These are phyloP conservation scores for Rostratula benghalensis DNA, from an alignment of 2,113 vertebrate species.

Conservation along the genomic window DNA sequence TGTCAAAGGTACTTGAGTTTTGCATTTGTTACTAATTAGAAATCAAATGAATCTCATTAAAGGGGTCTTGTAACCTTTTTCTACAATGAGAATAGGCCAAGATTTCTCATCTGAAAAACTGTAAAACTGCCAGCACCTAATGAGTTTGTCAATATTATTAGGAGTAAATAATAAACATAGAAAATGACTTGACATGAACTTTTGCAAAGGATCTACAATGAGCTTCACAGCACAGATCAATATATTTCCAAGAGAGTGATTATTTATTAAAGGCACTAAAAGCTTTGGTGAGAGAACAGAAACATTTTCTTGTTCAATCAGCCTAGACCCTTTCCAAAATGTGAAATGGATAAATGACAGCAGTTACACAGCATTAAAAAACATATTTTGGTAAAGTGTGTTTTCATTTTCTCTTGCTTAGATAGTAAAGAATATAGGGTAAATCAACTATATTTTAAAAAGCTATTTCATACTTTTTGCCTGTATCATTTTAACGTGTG, in stretches of 20 bases:
- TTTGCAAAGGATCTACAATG: constrained; percentile 2
- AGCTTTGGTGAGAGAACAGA: neutral
- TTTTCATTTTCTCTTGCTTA: neutral
- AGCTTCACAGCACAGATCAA: constrained; percentile 31
- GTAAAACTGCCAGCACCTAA: constrained; percentile 26
- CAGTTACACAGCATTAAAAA: neutral
- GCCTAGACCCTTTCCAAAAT: neutral
- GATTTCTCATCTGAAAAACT: constrained; percentile 46
- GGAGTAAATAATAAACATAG: constrained; percentile 69
- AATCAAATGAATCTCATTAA: constrained; percentile 63
- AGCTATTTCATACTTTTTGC: neutral
- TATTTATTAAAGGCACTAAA: constrained; percentile 6
- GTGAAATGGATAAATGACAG: neutral
- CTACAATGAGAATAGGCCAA: neutral
- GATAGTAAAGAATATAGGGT: neutral
- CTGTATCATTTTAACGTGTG: neutral
- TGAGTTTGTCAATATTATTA: constrained; percentile 41
- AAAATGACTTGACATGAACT: constrained; percentile 60
- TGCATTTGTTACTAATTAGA: constrained; percentile 61
- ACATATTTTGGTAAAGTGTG: neutral
- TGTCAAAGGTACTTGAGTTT: constrained; percentile 57
- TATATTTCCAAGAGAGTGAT: constrained; percentile 34
- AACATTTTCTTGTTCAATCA: neutral
- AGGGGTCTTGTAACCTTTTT: constrained; percentile 20
- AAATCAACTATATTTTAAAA: neutral